A percentile compares a stretch with the other conserved stretches of the same genome.
phyloP scores from a whole-genome alignment of 2,113 vertebrate species.

The Phalacrocorax carbo region DNA sequence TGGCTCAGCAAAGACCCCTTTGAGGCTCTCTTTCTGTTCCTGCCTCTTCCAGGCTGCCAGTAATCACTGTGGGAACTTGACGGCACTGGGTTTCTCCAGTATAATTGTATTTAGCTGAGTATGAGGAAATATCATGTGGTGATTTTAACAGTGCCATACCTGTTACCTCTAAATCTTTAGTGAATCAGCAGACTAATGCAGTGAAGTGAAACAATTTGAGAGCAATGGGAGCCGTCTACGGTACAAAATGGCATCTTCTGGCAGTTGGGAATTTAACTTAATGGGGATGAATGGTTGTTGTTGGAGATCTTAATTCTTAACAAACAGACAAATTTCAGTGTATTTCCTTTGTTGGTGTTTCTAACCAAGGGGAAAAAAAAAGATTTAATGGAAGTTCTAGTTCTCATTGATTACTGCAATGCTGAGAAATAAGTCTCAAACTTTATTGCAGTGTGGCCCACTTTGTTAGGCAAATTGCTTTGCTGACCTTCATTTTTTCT shows the following conservation, averaged over 20 bases:
- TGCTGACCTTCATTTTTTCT: background rate
- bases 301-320: background rate
- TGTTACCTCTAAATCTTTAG: slow-evolving; percentile 9
- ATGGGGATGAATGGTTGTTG: background rate
- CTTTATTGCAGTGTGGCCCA: background rate
- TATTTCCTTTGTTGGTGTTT: background rate
- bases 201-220: background rate
- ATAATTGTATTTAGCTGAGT: background rate
- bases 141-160: background rate
- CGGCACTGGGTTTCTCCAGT: background rate
- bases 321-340: background rate
- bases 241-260: background rate
- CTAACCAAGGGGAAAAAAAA: background rate
- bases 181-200: slow-evolving; percentile 7
- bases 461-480: background rate
- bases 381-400: background rate
- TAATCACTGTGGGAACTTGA: background rate
- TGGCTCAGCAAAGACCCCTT: background rate
- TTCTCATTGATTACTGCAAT: background rate
- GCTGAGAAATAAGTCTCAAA: background rate
- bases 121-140: background rate
- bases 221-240: background rate
- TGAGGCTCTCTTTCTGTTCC: background rate
- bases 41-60: background rate
- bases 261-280: background rate